A percentile compares a stretch with the other conserved stretches of the same genome.
Conservation (phyloP, 2,888 invertebrate species). For the Perizoma affinitatum region DNA sequence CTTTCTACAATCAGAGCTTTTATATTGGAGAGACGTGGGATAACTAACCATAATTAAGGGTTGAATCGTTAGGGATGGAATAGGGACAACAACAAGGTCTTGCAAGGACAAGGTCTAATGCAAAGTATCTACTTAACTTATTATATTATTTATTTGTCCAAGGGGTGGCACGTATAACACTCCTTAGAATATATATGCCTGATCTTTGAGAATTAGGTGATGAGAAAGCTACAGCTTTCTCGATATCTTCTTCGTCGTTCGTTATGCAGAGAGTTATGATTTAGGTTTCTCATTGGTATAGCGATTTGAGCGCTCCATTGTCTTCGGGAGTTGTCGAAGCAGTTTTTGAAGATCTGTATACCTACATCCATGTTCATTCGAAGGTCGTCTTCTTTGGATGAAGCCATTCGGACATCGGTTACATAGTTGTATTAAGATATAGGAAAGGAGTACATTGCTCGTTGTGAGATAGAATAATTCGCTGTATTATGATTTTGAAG, state of each 20-base stretch:
- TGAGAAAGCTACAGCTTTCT: neutral
- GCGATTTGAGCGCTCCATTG: conserved; percentile 2
- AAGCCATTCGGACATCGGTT: conserved; percentile 7
- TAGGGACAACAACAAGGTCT: too few species aligned
- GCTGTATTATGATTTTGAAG: neutral
- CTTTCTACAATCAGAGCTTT: too few species aligned
- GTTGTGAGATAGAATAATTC: conserved; percentile 16
- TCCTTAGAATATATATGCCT: neutral
- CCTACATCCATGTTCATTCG: neutral
- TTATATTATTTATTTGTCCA: too few species aligned
- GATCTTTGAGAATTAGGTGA: conserved; percentile 3
- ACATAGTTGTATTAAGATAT: conserved; percentile 8
- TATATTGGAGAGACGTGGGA: too few species aligned
- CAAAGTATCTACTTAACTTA: too few species aligned
- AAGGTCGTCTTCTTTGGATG: neutral
- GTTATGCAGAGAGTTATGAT: conserved; percentile 6
- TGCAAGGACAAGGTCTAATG: too few species aligned
- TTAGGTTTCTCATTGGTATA: conserved; percentile 2
- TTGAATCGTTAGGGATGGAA: too few species aligned
- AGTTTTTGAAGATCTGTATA: conserved; percentile 36
- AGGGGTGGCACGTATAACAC: too few species aligned
- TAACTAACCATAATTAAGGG: too few species aligned
- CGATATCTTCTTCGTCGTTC: conserved; percentile 17
- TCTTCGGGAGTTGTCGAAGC: conserved; percentile 24
- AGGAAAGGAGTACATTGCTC: conserved; percentile 9